phyloP scores from a whole-genome alignment of 2,113 vertebrate genomes.

The Muntiacus muntjak region DNA sequence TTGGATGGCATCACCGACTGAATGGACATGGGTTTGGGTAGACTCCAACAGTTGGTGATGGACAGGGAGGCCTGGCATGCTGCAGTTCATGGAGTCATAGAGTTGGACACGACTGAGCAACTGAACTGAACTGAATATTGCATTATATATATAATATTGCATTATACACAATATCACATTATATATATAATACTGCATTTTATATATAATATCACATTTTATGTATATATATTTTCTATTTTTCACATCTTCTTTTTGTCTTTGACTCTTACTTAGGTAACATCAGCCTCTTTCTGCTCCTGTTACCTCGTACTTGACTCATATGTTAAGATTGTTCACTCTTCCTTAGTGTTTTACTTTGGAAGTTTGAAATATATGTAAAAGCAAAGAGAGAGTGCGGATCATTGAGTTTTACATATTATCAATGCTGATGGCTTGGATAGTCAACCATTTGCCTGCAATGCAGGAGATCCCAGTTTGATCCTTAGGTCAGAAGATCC shows the following conservation, averaged over 20 bases:
- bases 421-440: not conserved
- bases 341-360: not conserved
- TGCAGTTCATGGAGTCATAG: fast-evolving
- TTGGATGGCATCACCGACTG: not conserved
- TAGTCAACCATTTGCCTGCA: not conserved
- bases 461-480: not conserved
- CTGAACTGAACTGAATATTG: not conserved
- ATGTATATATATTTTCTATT: not conserved
- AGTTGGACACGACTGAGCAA: fast-evolving
- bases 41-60: not conserved
- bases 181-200: not conserved
- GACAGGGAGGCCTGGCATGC: not conserved
- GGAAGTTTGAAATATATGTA: not conserved
- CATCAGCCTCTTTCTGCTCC: not conserved
- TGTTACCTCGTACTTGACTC: not conserved
- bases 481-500: not conserved
- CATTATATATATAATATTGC: not conserved
- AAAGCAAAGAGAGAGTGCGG: not conserved
- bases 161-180: no score
- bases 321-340: not conserved
- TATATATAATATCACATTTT: not conserved
- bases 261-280: not conserved
- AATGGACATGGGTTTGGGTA: not conserved
- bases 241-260: not conserved
- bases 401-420: not conserved